Percentiles rank a stretch among this genome's conserved stretches.
These are phyloP conservation scores for Perizoma affinitatum DNA, from an alignment of 2,888 invertebrate species.

Conservation along the genomic window DNA sequence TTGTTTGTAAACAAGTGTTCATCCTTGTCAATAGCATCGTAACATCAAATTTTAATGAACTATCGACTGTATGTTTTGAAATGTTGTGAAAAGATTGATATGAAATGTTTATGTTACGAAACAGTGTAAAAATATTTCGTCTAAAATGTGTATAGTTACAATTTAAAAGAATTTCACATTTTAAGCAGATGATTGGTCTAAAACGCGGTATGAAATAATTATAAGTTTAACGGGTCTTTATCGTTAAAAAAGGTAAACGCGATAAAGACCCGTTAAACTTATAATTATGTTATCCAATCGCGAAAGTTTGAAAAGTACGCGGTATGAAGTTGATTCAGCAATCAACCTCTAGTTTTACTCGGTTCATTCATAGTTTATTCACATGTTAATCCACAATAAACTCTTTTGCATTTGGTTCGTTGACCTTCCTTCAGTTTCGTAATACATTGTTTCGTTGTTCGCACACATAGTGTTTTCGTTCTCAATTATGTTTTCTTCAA, in stretches of 20 bases:
- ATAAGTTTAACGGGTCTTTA: too few species aligned
- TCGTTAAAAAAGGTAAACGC: too few species aligned
- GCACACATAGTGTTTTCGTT: conserved; percentile 43
- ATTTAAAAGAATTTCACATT: too few species aligned
- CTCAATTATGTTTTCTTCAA: conserved; percentile 9
- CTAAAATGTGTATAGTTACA: too few species aligned
- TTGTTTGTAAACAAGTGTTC: too few species aligned
- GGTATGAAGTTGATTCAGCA: too few species aligned
- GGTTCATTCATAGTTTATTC: conserved; percentile 47
- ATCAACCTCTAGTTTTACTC: conserved; percentile 28
- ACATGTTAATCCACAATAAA: conserved; percentile 46
- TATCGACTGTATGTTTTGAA: background rate
- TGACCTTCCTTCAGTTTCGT: conserved; percentile 62
- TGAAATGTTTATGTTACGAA: background rate
- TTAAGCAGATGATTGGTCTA: too few species aligned
- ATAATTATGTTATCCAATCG: too few species aligned
- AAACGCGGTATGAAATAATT: too few species aligned
- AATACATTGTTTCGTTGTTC: conserved; percentile 59
- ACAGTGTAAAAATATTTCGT: background rate
- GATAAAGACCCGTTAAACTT: too few species aligned
- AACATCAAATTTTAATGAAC: background rate
- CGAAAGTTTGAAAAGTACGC: too few species aligned
- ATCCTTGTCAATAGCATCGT: too few species aligned
- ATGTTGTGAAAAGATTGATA: conserved; percentile 1
- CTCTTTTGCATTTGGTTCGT: conserved; percentile 47